Evolutionary conservation across 37 sponge, comb jelly and placozoan species (phyloP), one percentile per base, ranked within the genome.

Genomic region (Dysidea cf. avara): DNA sequence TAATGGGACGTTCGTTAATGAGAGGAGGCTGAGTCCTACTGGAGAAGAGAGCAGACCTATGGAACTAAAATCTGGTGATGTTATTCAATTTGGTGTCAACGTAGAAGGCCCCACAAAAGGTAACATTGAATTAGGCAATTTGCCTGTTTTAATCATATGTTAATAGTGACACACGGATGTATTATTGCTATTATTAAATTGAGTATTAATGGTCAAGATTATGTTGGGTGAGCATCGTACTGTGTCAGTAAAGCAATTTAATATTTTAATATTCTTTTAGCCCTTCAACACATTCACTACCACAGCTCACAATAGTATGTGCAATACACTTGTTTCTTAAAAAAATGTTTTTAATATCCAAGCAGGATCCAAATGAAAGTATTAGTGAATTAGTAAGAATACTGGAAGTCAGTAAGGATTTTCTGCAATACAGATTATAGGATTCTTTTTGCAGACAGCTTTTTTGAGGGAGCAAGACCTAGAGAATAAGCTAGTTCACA

Each of bases 1-100:
- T 55, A 97, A 97, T 54, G 99, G 99, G 18, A 97, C 99, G 11
- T 97, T 94, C 64, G 95, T 97, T 32, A 97, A 97, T 57, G 88
- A 88, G 39, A 73, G 61, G 11, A 70, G 99, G 31, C 79, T 97
- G 58, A 85, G 86, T 83, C 74, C 87, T 22, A 87, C 88, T 21
- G 89, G 89, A 4, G 99, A 94, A 81, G 99, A 94, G 84, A 90
- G 89, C 76, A 83, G 64, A 31, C 92, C 87, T 24, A 70, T 72
- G 39, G 87, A 91, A 64, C 55, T 96, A 39, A 69, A 66, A 39
- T 75, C 84, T 24, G 80, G 95, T 9, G 99, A 97, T 60, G 51
- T 82, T 16, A 74, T 97, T 2, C 99, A 97, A 76, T 97, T 97
- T 75, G 99, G 99, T 29, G 95, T 97, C n/a, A 94, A 97, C 47